Conservation (phyloP, 2,113 vertebrate genomes). For the Neoarius graeffei region DNA sequence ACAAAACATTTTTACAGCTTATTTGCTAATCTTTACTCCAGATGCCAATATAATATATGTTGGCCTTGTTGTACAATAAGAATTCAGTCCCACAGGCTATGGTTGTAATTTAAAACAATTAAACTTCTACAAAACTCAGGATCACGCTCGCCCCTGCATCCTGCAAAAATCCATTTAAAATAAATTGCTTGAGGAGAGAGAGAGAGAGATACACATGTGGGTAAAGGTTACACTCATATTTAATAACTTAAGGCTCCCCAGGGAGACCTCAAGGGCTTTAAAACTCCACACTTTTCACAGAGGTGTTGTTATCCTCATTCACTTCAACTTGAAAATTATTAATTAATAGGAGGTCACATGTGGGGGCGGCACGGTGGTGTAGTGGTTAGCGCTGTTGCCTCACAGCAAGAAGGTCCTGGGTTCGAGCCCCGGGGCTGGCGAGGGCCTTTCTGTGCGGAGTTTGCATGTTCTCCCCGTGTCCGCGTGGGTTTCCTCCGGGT, state of each 20-base stretch:
- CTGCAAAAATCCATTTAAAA: conserved; percentile 57
- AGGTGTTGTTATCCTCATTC: conserved; percentile 72
- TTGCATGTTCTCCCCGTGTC: too few species aligned
- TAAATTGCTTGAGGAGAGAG: conserved; percentile 48
- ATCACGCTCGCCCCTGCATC: background rate
- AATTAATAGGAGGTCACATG: conserved; percentile 78
- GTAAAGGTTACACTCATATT: conserved; percentile 63
- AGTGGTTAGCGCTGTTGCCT: too few species aligned
- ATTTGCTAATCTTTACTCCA: background rate
- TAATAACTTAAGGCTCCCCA: conserved; percentile 62
- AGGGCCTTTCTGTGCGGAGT: too few species aligned
- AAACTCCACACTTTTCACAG: conserved; percentile 36
- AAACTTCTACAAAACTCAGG: conserved; percentile 19
- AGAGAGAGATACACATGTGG: conserved; percentile 50
- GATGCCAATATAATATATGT: background rate
- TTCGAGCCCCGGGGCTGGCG: too few species aligned
- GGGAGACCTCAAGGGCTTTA: conserved; percentile 45
- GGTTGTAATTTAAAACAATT: conserved; percentile 38
- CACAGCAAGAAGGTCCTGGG: too few species aligned
- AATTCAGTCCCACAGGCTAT: conserved; percentile 25
- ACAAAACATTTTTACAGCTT: background rate
- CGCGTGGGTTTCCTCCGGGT: too few species aligned
- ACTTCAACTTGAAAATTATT: conserved; percentile 71
- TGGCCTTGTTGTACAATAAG: conserved; percentile 2
- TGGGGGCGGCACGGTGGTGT: too few species aligned